Conservation (phyloP, 2,797 vertebrate genomes). For the Silurus lanzhouensis region DNA sequence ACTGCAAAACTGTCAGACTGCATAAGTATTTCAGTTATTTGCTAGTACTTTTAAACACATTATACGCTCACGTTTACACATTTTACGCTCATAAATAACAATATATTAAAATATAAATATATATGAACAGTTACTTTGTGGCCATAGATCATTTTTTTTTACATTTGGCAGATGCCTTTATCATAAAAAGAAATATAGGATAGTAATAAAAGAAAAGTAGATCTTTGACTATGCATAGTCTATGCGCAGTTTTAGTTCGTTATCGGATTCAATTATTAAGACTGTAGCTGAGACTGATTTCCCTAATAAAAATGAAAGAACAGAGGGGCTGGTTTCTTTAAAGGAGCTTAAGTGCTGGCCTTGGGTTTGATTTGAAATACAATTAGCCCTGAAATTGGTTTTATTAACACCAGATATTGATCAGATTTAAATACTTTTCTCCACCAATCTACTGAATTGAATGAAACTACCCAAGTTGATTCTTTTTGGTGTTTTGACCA, state of each 20-base stretch:
- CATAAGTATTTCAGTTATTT: neutral
- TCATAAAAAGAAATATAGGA: neutral
- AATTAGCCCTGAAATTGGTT: neutral
- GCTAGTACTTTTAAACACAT: no score
- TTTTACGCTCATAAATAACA: neutral
- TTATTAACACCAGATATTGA: neutral
- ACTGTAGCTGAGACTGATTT: neutral
- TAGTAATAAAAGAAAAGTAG: conserved; percentile 7
- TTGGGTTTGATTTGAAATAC: neutral
- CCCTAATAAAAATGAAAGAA: neutral
- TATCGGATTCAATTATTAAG: conserved; percentile 18
- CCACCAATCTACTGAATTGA: no score
- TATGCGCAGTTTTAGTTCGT: neutral
- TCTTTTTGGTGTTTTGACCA: neutral
- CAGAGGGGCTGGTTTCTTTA: neutral
- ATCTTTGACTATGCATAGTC: neutral
- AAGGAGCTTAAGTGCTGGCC: neutral
- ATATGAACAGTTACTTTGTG: no score
- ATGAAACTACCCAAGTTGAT: neutral
- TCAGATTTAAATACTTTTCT: neutral
- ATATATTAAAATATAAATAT: no score
- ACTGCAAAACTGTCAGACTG: conserved; percentile 3
- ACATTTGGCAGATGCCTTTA: no score
- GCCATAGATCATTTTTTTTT: no score
- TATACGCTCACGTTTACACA: neutral